Conservation (phyloP, 2,888 invertebrate genomes). For the Sinotaia quadrata region DNA sequence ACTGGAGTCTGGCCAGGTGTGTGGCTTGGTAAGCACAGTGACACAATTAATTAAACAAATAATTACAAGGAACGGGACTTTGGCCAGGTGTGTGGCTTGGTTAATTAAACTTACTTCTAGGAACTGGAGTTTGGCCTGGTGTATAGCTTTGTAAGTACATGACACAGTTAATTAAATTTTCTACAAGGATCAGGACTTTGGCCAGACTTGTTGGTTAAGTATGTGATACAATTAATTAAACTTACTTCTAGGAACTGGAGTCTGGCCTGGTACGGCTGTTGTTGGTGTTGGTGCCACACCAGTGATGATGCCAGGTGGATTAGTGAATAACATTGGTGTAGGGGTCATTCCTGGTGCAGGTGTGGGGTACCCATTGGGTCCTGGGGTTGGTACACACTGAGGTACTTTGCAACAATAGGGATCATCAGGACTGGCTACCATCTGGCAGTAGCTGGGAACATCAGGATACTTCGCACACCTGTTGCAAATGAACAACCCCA, state of each 20-base stretch:
- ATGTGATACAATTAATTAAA: too few species aligned
- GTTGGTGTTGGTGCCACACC: conserved; percentile 46
- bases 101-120: too few species aligned
- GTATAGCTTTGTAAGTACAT: too few species aligned
- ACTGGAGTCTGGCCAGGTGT: too few species aligned
- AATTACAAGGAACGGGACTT: too few species aligned
- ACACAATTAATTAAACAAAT: too few species aligned
- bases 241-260: conserved; percentile 47
- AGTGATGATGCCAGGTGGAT: conserved; percentile 49
- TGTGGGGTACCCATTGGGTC: conserved; percentile 34
- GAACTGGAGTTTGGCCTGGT: too few species aligned
- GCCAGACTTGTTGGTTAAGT: too few species aligned
- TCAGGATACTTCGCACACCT: conserved; percentile 52
- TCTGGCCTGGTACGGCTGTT: conserved; percentile 37
- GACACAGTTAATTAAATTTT: too few species aligned
- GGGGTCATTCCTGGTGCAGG: conserved; percentile 33
- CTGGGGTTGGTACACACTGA: conserved; percentile 47
- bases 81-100: too few species aligned
- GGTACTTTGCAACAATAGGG: conserved; percentile 56
- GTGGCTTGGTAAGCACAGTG: too few species aligned
- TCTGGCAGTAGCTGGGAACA: conserved; percentile 47
- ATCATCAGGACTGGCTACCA: conserved; percentile 56
- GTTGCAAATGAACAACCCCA: neutral
- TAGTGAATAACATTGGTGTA: conserved; percentile 38
- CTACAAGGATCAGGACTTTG: too few species aligned